Evolutionary conservation across 2,113 vertebrate species (phyloP), one percentile per base, ranked within the genome.

Genomic region (Scartelaos histophorus): DNA sequence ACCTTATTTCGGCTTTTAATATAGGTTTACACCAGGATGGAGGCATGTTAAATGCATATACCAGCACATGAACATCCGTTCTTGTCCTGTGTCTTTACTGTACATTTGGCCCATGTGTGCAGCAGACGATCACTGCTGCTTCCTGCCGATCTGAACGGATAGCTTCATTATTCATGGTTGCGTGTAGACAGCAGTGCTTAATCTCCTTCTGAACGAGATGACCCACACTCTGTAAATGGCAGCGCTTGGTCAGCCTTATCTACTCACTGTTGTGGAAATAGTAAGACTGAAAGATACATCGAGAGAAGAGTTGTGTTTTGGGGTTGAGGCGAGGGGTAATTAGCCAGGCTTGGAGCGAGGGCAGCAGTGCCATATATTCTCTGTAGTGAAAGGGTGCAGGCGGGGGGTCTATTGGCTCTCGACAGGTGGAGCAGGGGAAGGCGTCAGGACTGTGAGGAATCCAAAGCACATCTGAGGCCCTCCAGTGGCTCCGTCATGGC

Each of bases 341-440:
- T 95, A 96, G 91, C 83, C 86, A 76, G 90, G 91, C 89, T 58
- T 62, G 70, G 92, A 92, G 90, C 89, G 89, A 90, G 85, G 76
- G 58, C 25, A 93, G 93, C 93, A 90, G 89, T 88, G 93, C 93
- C 93, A 91, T 96, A 95, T 95, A 96, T 96, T 94, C 89, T 94
- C 85, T 88, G 91, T 87, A 94, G 94, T 96, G 95, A 96, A 95
- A 95, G 93, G 91, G 93, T 88, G 88, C 85, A 92, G 86, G 87
- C 85, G 90, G 95, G 94, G 93, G 95, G 93, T 91, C 94, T 93
- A 90, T 88, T 96, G 95, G 95, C 87, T 79, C 92, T 92, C 93
- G 92, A 93, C 95, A 97, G 95, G 95, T 96, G 95, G 91, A 92
- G 88, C 60, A 86, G 89, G 79, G 82, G 92, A 94, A 90, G 92